Conservation (phyloP, 2,888 invertebrate genomes). For the Pharmacophagus antenor region DNA sequence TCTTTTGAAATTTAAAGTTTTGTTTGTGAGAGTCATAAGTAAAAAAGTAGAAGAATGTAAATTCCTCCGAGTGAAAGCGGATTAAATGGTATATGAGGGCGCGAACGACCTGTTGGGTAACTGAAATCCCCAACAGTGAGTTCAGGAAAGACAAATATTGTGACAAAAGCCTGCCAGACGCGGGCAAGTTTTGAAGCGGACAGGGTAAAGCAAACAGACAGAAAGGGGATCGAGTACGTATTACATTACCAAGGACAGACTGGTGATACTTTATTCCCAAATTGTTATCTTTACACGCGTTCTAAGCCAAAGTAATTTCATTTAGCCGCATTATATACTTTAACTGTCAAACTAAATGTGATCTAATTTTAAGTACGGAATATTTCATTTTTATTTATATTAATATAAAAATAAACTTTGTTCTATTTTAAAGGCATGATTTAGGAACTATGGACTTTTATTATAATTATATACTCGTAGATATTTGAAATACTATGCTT, state of each 20-base stretch:
- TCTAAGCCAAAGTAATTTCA: not conserved
- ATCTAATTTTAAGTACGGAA: no score
- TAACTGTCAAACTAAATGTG: not conserved
- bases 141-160: constrained; percentile 65
- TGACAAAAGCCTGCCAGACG: constrained; percentile 61
- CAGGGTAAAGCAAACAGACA: constrained; percentile 47
- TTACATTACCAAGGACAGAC: constrained; percentile 31
- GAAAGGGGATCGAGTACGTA: constrained; percentile 28
- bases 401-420: no score
- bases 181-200: constrained; percentile 51
- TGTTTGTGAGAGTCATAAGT: not conserved
- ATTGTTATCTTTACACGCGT: constrained; percentile 15
- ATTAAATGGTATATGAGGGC: constrained; percentile 45
- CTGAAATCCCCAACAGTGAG: constrained; percentile 37
- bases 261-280: constrained; percentile 23
- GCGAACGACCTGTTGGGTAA: constrained; percentile 44
- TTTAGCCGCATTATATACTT: not conserved
- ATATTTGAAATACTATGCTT: no score
- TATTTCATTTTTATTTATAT: no score
- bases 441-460: no score
- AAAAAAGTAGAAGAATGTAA: constrained; percentile 8
- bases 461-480: no score
- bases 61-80: constrained; percentile 40
- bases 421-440: no score
- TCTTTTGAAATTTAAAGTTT: not conserved